Base-by-base conservation (phyloP, 2,888 invertebrate species). In the Saturnia pavonia region DNA sequence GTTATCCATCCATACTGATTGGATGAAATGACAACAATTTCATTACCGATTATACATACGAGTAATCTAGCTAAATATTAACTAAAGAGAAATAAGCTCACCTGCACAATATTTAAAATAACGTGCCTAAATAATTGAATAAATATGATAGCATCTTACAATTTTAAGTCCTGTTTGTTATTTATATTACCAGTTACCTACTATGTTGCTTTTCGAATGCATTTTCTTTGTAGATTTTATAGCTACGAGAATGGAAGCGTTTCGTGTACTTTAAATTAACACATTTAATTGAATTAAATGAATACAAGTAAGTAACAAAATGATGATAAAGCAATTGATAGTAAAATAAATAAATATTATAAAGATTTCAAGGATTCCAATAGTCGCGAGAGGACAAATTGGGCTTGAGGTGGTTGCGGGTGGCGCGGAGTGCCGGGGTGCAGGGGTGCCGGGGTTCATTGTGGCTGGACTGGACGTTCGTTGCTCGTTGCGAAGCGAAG, bases 351-450 rank as follows among this genome's bases (percentile, higher is more conserved):
- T 51, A 51, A 60, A 27, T 0, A 60, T 60, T 60, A 14, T 25
- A 60, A 60, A 63, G 45, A 40, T 68, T 70, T 68, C 11, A 68
- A 78, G 76, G 71, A 79, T 54, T 54, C 22, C 54, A n/a, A 54
- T 54, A 54, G 54, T 22, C 54, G 22, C 22, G 54, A 54, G 54
- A 54, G 71, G 68, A 74, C 72, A 60, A 72, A 48, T 68, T 72
- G 76, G 73, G 77, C 77, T 78, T 78, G 77, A 73, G 74, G 73
- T 74, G 75, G 77, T 79, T 79, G 75, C 66, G 75, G 78, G 77
- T 74, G 75, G 76, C 75, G 78, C 77, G 77, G 77, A 72, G 73
- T 74, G 71, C 68, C 71, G 74, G 72, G 74, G 70, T 75, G 72
- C 67, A 74, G 74, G 71, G 77, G 34, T 34, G 34, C 34, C 2